Conservation (phyloP, 2,113 vertebrate genomes). For the Ascaphus truei region DNA sequence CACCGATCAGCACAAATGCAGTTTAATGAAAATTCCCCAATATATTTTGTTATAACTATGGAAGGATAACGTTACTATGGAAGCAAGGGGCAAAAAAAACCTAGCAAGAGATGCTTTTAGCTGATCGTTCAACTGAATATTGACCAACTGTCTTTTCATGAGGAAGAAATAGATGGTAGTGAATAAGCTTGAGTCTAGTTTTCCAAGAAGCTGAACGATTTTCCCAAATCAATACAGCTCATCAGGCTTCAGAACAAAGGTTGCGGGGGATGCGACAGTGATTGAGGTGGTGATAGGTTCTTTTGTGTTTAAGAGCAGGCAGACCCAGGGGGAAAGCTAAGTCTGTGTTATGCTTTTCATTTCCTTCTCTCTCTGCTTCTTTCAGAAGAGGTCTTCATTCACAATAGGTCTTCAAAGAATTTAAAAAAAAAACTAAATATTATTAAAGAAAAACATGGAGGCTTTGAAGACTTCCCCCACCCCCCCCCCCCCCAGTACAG, state of each 20-base stretch:
- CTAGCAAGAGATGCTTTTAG: slow-evolving; percentile 57
- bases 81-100: too few species aligned
- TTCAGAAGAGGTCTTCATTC: slow-evolving; percentile 26
- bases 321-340: slow-evolving; percentile 45
- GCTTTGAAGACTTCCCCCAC: neutral
- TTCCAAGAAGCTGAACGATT: slow-evolving; percentile 74
- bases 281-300: slow-evolving; percentile 58
- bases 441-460: neutral
- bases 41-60: slow-evolving; percentile 42
- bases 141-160: slow-evolving; percentile 70
- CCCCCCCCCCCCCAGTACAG: neutral
- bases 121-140: slow-evolving; percentile 65
- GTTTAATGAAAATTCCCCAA: too few species aligned
- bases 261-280: slow-evolving; percentile 54
- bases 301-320: slow-evolving; percentile 60
- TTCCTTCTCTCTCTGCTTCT: slow-evolving; percentile 34
- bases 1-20: too few species aligned
- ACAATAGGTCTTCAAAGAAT: slow-evolving; percentile 23
- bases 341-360: slow-evolving; percentile 43
- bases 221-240: slow-evolving; percentile 72
- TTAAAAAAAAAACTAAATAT: too few species aligned
- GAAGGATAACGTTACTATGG: slow-evolving; percentile 46
- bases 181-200: slow-evolving; percentile 71
- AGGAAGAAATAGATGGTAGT: slow-evolving; percentile 68
- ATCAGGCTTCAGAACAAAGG: slow-evolving; percentile 72